Evolutionary conservation across 1,140 invertebrate species (phyloP), one percentile per base, ranked within the genome.

Genomic region (Neodiprion fabricii): DNA sequence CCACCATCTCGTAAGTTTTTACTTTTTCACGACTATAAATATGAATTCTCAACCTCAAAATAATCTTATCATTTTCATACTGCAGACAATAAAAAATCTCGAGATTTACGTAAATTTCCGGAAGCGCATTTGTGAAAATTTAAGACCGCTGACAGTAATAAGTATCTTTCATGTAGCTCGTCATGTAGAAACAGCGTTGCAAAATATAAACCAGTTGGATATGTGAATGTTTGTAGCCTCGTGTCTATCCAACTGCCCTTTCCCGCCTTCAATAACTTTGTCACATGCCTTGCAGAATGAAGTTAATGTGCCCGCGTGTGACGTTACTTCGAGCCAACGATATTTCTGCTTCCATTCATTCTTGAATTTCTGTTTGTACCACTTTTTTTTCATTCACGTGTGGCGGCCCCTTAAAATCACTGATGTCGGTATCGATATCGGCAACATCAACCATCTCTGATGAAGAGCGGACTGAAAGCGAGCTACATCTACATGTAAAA

Each of bases 271-370:
- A 12, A 72, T 61, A 53, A 72, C 9, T 72, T 72, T 72, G 40
- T 40, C 17, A n/a, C 71, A 72, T 53, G 71, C 71, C 50, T 72
- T 72, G 49, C 17, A 72, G 50, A 72, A 72, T 28, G 71, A 61
- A 8, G 12, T 61, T 61, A 21, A 65, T 21, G 9, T 28, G 50
- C 49, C 14, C n/a, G 40, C 9, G 14, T 61, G 50, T 61, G 49
- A 21, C 50, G n/a, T 50, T 40, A 72, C 40, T 72, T 72, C 71
- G 48, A 50, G 71, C 71, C 71, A 72, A 61, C n/a, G 12, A 72
- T 72, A 72, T 72, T 72, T 72, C 50, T 72, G 71, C 23, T 61
- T 72, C 71, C 71, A 72, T 40, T 72, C 71, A 9, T 72, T 10
- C 23, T 72, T 61, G 14, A 72, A 72, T 61, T 65, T 72, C 40